Conservation (phyloP, 2,888 invertebrate genomes). For the Nomada fucata region DNA sequence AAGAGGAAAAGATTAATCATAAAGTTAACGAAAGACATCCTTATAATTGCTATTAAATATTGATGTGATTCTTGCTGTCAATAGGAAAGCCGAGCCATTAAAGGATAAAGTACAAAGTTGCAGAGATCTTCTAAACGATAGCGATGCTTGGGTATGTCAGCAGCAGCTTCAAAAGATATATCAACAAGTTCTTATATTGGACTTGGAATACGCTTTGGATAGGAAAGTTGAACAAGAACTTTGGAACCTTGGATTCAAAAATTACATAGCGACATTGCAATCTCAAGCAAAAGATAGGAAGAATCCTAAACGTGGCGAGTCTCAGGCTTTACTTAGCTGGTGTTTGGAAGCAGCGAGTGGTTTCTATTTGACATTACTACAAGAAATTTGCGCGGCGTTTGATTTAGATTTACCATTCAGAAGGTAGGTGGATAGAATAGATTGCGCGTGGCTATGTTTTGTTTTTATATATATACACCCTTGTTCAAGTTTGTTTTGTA, state of each 20-base stretch:
- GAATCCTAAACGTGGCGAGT: slow-evolving; percentile 90
- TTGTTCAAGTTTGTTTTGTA: not conserved
- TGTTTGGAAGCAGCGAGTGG: slow-evolving; percentile 94
- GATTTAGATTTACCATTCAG: slow-evolving; percentile 92
- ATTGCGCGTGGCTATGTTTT: not conserved
- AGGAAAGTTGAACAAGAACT: slow-evolving; percentile 95
- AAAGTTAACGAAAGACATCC: not conserved
- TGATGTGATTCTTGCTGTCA: not conserved
- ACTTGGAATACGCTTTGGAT: slow-evolving; percentile 94
- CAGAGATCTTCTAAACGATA: slow-evolving; percentile 85
- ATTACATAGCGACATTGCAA: slow-evolving; percentile 92
- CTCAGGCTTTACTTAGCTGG: slow-evolving; percentile 91
- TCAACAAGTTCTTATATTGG: slow-evolving; percentile 88
- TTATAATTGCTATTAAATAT: not conserved
- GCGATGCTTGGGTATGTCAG: slow-evolving; percentile 85
- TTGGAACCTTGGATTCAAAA: slow-evolving; percentile 95
- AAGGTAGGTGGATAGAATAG: slow-evolving; percentile 77
- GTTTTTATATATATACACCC: not conserved
- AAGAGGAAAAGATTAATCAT: not conserved
- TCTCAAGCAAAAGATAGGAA: slow-evolving; percentile 92
- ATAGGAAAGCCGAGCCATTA: slow-evolving; percentile 90
- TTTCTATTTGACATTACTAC: slow-evolving; percentile 92
- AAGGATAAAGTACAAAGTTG: slow-evolving; percentile 89
- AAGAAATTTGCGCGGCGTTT: slow-evolving; percentile 92
- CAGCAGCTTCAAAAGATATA: slow-evolving; percentile 84